Evolutionary conservation across 2,888 invertebrate genomes (phyloP), one percentile per base, ranked within the genome.

Genomic region (Clunio marinus): DNA sequence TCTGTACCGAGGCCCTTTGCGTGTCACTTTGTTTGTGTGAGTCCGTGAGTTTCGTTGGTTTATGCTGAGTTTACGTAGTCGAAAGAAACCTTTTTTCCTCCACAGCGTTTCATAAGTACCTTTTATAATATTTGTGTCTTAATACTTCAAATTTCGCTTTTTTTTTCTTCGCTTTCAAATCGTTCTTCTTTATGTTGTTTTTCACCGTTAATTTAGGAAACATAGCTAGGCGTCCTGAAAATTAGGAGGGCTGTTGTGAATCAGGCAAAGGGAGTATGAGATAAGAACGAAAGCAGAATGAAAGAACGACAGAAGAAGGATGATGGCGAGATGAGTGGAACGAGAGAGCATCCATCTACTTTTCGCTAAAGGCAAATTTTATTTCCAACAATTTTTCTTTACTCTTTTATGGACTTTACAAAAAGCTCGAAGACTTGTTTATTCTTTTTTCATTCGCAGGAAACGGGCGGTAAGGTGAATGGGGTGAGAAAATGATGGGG

Each of bases 361-460:
- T 58, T 28, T 10, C 45, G 46, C 46, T 25, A 63, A 46, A 63
- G 46, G 63, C 63, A 63, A 46, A 45, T 63, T 51, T 51, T 51
- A 51, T 51, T 51, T 51, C 22, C 22, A 17, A 51, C 22, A 22
- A 17, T 51, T 51, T 41, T 41, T 41, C 62, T 62, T 63, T 37
- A 63, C 63, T 63, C 46, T 63, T 63, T 63, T 63, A 63, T 63
- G 63, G 63, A 63, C 63, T 46, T 60, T 60, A 22, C 63, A 37
- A 63, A 46, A 63, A 63, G 63, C 46, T 63, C 46, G 24, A 27
- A 15, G 46, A 41, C 62, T 63, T 63, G 63, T 63, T 63, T 63
- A 46, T 63, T 63, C 46, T 63, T 63, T 63, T 63, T 63, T 63
- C 63, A 63, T 63, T 63, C 35, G 20, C 20, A 32, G 60, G 37